Evolutionary conservation across 2,113 vertebrate species (phyloP).

Genomic region (Apus apus): DNA sequence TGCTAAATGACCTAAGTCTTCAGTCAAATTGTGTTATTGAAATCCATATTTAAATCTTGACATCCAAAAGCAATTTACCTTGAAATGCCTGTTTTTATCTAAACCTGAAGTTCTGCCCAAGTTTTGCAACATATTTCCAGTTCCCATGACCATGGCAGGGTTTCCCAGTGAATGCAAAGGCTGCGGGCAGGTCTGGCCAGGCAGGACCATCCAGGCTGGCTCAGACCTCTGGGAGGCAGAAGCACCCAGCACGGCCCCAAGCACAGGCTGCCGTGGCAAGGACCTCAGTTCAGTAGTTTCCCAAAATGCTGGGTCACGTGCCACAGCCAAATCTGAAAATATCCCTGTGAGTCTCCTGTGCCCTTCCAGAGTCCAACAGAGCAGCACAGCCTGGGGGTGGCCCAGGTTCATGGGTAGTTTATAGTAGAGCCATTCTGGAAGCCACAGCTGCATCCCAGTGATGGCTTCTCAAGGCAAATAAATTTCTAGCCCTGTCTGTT

Average conservation of each 20-base stretch:
- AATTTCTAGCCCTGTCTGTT: neutral
- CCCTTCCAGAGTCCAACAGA: neutral
- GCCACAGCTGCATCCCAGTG: neutral
- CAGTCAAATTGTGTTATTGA: neutral
- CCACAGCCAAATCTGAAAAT: neutral
- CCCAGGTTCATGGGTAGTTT: neutral
- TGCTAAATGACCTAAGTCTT: neutral
- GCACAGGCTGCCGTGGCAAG: fast-evolving
- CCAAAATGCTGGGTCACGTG: neutral
- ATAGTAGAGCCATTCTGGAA: neutral
- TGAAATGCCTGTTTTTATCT: neutral
- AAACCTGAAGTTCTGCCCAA: neutral
- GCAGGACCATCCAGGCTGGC: neutral
- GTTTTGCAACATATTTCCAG: neutral
- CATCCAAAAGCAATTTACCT: neutral
- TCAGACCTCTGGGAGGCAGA: fast-evolving
- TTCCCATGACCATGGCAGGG: neutral
- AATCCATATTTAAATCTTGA: neutral
- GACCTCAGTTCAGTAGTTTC: neutral
- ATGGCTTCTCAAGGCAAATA: neutral
- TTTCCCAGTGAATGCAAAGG: fast-evolving
- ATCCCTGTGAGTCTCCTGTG: fast-evolving
- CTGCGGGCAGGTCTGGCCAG: neutral
- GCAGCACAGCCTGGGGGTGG: neutral
- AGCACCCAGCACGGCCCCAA: neutral